Evolutionary conservation across 2,888 invertebrate genomes (phyloP), one percentile per base, ranked within the genome.

Genomic region (Nycteola revayana): DNA sequence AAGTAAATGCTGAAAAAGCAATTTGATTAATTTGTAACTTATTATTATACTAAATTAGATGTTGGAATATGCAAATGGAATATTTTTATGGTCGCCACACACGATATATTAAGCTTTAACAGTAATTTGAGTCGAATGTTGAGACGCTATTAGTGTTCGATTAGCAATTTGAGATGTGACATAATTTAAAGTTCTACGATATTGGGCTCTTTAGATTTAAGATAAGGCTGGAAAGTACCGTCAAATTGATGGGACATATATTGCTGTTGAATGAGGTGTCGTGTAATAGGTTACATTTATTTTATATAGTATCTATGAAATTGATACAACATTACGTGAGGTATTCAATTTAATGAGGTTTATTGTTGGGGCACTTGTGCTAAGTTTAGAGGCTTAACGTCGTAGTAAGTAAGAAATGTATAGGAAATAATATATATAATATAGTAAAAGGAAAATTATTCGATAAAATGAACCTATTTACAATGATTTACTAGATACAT

Each of bases 1-100:
- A 70, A 62, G 51, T 46, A 42, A 14, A 14, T 2, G 63, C 71
- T 72, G 66, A 71, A 70, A 74, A 74, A 63, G 60, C 62, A 60
- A 53, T 71, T 68, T 75, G 75, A 82, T 82, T 76, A 79, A 78
- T 79, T 76, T 64, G 74, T 83, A 74, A 74, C 74, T 72, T 66
- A 66, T 53, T 66, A 66, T 53, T 60, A 58, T 60, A 65, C 58
- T 59, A 75, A 78, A 78, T 78, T 75, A 73, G 65, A 77, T 75
- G 60, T 62, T 58, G 66, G 66, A 66, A 74, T 78, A 85, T 85
- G 79, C 80, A 84, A 85, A 85, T 82, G 48, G 45, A 46, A 52
- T 45, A 49, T 45, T 69, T 77, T 77, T 75, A 80, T 76, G 49
- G 70, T 60, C 65, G 55, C 77, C 76, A 79, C 81, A 83, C 82